These are phyloP conservation scores for Ptychadena robeensis DNA, from an alignment of 2,797 vertebrate species.

Conservation along the genomic window DNA sequence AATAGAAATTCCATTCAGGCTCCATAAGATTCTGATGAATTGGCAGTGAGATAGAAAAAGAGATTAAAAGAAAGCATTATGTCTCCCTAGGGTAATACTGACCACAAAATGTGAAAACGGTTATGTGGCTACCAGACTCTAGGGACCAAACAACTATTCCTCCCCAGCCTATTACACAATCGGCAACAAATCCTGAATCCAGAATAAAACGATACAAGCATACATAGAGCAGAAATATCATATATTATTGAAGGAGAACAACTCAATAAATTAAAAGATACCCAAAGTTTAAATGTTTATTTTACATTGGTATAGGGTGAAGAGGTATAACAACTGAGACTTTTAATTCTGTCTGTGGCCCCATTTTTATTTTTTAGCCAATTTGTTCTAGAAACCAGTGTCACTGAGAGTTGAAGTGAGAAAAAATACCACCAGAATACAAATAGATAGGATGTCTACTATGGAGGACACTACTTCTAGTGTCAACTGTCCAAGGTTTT, in stretches of 20 bases:
- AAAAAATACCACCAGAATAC: no score
- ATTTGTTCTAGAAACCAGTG: no score
- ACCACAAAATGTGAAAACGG: conserved; percentile 33
- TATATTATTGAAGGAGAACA: background rate
- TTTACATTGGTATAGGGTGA: no score
- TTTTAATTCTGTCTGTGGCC: no score
- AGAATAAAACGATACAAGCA: background rate
- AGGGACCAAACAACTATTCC: background rate
- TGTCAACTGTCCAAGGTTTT: no score
- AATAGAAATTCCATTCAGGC: conserved; percentile 35
- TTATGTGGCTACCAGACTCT: conserved; percentile 21
- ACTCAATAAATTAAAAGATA: no score
- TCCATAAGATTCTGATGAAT: conserved; percentile 21
- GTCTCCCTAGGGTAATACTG: background rate
- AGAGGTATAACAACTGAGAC: no score
- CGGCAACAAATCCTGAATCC: background rate
- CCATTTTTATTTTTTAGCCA: no score
- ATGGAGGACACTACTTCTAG: no score
- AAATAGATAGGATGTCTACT: no score
- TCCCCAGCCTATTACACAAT: conserved; percentile 2
- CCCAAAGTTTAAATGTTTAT: no score
- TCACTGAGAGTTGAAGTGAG: no score
- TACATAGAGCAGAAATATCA: background rate
- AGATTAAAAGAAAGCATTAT: conserved; percentile 25
- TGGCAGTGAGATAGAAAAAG: conserved; percentile 21